phyloP scores from a whole-genome alignment of 2,888 invertebrate species.

The Ophioninae sp. region DNA sequence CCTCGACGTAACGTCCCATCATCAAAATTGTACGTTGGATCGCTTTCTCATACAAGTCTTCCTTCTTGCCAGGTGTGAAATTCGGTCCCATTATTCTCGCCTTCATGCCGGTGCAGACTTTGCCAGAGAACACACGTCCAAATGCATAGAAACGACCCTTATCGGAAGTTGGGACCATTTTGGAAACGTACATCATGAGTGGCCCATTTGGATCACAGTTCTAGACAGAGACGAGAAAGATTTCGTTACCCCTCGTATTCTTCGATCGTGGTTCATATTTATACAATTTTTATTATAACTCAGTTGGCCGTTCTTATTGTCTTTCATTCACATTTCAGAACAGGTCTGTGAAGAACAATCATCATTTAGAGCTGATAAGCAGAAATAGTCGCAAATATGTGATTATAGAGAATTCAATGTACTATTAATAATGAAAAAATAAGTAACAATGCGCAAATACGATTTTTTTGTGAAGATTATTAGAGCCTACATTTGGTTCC shows the following conservation, averaged over 20 bases:
- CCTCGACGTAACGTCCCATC: slow-evolving; percentile 99
- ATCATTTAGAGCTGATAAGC: slow-evolving; percentile 68
- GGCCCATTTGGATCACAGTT: slow-evolving; percentile 98
- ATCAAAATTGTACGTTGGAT: slow-evolving; percentile 99
- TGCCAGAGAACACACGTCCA: slow-evolving; percentile 99
- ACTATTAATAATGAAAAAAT: too few species aligned
- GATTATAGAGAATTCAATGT: neutral
- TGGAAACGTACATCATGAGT: slow-evolving; percentile 99
- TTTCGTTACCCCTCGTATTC: slow-evolving; percentile 1
- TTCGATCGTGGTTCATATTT: neutral
- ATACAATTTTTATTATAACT: slow-evolving; percentile 44
- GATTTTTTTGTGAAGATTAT: too few species aligned
- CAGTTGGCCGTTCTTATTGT: slow-evolving; percentile 77
- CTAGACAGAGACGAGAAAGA: slow-evolving; percentile 79
- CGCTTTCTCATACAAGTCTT: slow-evolving; percentile 99
- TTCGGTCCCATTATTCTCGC: slow-evolving; percentile 99
- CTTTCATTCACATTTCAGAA: slow-evolving; percentile 74
- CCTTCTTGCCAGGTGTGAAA: slow-evolving; percentile 98
- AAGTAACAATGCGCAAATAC: too few species aligned
- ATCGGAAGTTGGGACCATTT: slow-evolving; percentile 99
- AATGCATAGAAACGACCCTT: slow-evolving; percentile 99
- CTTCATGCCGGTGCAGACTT: slow-evolving; percentile 92
- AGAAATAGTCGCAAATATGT: neutral
- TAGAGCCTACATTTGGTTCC: too few species aligned
- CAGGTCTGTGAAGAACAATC: slow-evolving; percentile 80